Conservation (phyloP, 92 coral and sea anemone genomes). For the Siderastrea siderea region DNA sequence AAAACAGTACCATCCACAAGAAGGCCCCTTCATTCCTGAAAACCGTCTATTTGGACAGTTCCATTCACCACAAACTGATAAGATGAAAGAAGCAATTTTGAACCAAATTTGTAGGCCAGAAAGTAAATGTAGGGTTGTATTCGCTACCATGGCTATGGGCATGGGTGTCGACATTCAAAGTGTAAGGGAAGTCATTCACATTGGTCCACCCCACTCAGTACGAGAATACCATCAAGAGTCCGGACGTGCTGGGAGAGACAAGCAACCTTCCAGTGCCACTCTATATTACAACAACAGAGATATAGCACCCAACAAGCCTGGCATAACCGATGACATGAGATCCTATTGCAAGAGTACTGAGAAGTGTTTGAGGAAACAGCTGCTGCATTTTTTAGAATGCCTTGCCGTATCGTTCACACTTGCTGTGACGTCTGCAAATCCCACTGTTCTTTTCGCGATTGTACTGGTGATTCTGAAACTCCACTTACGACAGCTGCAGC, state of each 20-base stretch:
- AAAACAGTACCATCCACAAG: constrained; percentile 60
- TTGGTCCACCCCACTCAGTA: constrained; percentile 59
- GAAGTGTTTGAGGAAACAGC: no score
- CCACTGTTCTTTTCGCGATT: no score
- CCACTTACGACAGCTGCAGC: background rate
- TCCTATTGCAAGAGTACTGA: no score
- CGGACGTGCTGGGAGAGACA: background rate
- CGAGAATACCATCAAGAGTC: no score
- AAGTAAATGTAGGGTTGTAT: no score
- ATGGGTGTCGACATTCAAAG: constrained; percentile 19
- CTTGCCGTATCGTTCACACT: background rate
- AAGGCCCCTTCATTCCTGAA: constrained; percentile 35
- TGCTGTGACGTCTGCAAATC: no score
- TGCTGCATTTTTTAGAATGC: background rate
- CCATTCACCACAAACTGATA: constrained; percentile 64
- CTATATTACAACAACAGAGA: no score
- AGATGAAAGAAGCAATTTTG: constrained; percentile 49
- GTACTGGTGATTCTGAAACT: no score
- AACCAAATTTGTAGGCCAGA: no score
- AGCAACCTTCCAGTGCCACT: background rate
- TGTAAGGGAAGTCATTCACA: constrained; percentile 44
- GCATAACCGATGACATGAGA: no score
- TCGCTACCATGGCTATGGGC: no score
- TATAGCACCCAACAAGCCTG: no score
- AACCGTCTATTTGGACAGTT: constrained; percentile 71